Evolutionary conservation across 2,113 vertebrate genomes (phyloP).

Genomic region (Albula glossodonta): DNA sequence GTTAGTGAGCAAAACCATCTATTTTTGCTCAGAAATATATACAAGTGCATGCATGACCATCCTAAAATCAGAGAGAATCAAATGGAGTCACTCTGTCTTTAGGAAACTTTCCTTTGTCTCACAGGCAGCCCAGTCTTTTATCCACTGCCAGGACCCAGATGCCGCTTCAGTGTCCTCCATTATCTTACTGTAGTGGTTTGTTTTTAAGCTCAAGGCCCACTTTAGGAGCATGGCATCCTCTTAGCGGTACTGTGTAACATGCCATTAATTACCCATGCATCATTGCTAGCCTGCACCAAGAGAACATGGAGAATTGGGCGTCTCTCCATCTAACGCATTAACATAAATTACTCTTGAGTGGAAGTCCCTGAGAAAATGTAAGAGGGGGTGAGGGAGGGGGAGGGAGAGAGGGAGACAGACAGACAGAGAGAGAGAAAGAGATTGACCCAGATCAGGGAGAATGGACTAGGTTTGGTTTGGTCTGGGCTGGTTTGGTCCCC

Average conservation of each 20-base stretch:
- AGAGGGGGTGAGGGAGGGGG: neutral
- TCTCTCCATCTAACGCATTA: neutral
- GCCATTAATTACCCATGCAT: neutral
- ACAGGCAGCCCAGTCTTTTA: too few species aligned
- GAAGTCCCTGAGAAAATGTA: neutral
- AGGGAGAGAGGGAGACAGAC: neutral
- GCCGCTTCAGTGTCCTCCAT: too few species aligned
- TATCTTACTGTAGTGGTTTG: too few species aligned
- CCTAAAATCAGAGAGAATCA: too few species aligned
- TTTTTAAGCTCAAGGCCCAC: too few species aligned
- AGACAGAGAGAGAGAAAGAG: neutral
- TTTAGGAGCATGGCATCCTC: neutral
- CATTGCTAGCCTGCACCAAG: neutral
- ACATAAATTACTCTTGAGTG: neutral
- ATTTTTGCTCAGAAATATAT: too few species aligned
- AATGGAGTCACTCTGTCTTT: too few species aligned
- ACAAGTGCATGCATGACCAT: too few species aligned
- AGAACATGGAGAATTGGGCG: neutral
- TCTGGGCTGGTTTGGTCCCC: neutral
- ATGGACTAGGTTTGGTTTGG: neutral
- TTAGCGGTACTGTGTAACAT: neutral
- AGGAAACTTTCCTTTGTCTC: too few species aligned
- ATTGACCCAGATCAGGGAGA: slow-evolving; percentile 19
- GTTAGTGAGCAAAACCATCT: too few species aligned
- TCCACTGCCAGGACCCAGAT: too few species aligned